Evolutionary conservation across 1,140 invertebrate species (phyloP).

Genomic region (Zaprionus inermis): DNA sequence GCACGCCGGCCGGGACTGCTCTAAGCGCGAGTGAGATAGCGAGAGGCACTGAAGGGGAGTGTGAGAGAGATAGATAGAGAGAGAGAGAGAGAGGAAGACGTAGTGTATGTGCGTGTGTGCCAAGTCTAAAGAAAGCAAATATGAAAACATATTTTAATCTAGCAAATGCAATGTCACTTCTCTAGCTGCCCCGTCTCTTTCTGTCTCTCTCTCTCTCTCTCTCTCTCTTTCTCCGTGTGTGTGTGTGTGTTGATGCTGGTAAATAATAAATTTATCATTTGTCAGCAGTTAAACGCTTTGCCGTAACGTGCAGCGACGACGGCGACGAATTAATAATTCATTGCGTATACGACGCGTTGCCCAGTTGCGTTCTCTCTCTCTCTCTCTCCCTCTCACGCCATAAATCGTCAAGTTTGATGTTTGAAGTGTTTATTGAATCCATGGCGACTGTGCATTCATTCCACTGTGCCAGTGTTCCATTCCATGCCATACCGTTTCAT

Average conservation of each 20-base stretch:
- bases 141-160: conserved; percentile 83
- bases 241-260: conserved; percentile 51
- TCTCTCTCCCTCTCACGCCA: conserved; percentile 45
- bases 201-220: conserved; percentile 6
- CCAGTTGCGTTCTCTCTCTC: conserved; percentile 31
- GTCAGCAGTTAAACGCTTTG: conserved; percentile 79
- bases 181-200: conserved; percentile 9
- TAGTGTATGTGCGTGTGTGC: conserved; percentile 27
- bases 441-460: conserved; percentile 51
- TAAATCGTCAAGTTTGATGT: conserved; percentile 80
- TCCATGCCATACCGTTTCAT: conserved; percentile 3
- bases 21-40: conserved; percentile 30
- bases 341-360: conserved; percentile 77
- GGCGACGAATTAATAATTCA: conserved; percentile 82
- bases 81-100: conserved; percentile 2
- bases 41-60: too few relatives aligned
- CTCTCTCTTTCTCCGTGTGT: not conserved
- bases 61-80: not conserved
- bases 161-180: conserved; percentile 62
- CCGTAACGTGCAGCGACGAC: conserved; percentile 53
- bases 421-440: conserved; percentile 83
- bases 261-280: conserved; percentile 83
- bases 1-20: conserved; percentile 35
- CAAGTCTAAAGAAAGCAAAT: conserved; percentile 71
- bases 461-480: not conserved